Base-by-base conservation (phyloP, 2,888 invertebrate species). In the Pilophorus perplexus region DNA sequence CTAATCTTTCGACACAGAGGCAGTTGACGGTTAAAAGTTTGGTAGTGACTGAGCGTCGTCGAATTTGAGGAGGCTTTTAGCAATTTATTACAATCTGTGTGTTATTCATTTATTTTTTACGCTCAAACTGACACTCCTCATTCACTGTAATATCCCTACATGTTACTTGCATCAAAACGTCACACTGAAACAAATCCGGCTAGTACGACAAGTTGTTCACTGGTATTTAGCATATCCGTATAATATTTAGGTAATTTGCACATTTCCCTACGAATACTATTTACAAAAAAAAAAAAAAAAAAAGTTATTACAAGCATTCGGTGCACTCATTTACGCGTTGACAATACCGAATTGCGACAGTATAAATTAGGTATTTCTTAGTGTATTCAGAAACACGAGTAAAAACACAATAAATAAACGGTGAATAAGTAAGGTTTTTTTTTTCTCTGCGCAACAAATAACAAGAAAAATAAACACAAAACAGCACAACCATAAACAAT, bases 181-280 rank as follows among this genome's bases (percentile, higher is more conserved):
- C 14, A 20, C 14, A 46, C 46, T n/a, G n/a, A 46, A n/a, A n/a
- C 12, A 46, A 22, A 46, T n/a, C 22, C 25, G 46, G 22, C 46
- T 46, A 46, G 46, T 46, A 46, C 46, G 46, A 20, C 14, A 46
- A 8, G 25, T 23, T n/a, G 23, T 20, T 46, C 46, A 46, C 46
- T 46, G 46, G 46, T 46, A 23, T 46, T 46, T 23, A n/a, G n/a
- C n/a, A n/a, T n/a, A n/a, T n/a, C n/a, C n/a, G n/a, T n/a, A n/a
- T n/a, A 25, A 46, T 46, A 22, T 42, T 44, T 46, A 37, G 55
- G 55, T 55, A 55, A 28, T 10, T 68, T 66, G 68, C 68, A 68
- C 68, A 68, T 68, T 60, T 50, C 68, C 68, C 68, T 68, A 66
- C 64, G 57, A 68, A 59, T 68, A 59, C 40, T 68, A 68, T n/a